Percentiles rank a stretch among this genome's conserved stretches.
Conservation (phyloP, 2,888 invertebrate genomes). For the Drosophila mercatorum region DNA sequence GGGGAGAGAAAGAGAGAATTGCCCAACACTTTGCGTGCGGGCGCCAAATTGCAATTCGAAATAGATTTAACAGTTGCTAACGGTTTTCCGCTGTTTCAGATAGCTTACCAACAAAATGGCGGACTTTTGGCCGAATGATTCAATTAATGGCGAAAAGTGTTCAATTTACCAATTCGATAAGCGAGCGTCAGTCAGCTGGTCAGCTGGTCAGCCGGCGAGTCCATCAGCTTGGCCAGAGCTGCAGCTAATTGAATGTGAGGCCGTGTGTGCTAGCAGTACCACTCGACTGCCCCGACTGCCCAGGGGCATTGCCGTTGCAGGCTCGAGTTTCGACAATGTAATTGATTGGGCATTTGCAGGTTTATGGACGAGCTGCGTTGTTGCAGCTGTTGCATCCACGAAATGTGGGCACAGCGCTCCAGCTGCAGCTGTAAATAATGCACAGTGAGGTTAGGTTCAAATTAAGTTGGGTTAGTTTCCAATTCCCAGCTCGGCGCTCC, state of each 20-base stretch:
- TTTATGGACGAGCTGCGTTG: constrained; percentile 7
- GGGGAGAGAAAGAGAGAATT: constrained; percentile 36
- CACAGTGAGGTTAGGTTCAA: constrained; percentile 10
- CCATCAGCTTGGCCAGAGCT: constrained; percentile 4
- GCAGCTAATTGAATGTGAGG: constrained; percentile 31
- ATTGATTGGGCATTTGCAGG: constrained; percentile 53
- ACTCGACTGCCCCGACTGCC: neutral
- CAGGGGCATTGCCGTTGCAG: neutral
- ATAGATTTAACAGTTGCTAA: constrained; percentile 23
- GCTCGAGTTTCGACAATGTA: constrained; percentile 49
- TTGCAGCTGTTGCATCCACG: constrained; percentile 19
- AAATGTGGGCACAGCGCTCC: constrained; percentile 3
- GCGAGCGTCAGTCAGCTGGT: constrained; percentile 6
- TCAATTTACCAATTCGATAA: constrained; percentile 18
- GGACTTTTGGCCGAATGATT: constrained; percentile 8
- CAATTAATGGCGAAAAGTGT: constrained; percentile 28
- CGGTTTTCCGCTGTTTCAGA: constrained; percentile 11
- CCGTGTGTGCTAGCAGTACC: neutral
- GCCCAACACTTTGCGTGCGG: constrained; percentile 18
- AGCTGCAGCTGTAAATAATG: constrained; percentile 35
- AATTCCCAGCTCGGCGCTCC: neutral
- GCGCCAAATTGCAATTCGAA: constrained; percentile 48
- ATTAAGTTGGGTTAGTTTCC: neutral
- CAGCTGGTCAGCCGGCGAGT: constrained; percentile 3
- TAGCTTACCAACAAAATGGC: neutral